A percentile compares a stretch with the other conserved stretches of the same genome.
These are phyloP conservation scores for Fulmarus glacialis DNA, from an alignment of 2,113 vertebrate genomes.

Conservation along the genomic window DNA sequence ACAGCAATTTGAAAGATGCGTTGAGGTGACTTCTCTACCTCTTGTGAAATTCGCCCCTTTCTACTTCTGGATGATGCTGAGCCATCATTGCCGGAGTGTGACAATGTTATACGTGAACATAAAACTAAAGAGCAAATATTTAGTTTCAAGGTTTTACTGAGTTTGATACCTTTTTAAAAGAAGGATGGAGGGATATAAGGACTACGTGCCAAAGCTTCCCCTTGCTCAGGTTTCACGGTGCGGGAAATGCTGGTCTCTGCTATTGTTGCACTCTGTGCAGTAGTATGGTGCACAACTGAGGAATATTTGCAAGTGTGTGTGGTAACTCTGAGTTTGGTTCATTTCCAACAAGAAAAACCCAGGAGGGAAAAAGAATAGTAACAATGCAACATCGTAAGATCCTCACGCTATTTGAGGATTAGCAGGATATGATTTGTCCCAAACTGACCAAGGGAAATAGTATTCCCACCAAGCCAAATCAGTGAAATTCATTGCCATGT, in stretches of 20 bases:
- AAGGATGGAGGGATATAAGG: not conserved
- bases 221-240: not conserved
- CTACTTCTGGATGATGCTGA: not conserved
- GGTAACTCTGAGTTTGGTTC: accelerated
- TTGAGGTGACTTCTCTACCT: not conserved
- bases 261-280: not conserved
- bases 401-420: not conserved
- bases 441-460: not conserved
- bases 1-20: not conserved
- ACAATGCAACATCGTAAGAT: not conserved
- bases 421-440: not conserved
- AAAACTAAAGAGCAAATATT: not conserved
- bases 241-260: not conserved
- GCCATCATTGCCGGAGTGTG: accelerated
- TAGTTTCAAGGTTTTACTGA: not conserved
- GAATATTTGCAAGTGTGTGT: not conserved
- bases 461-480: not conserved
- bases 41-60: not conserved
- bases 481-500: accelerated
- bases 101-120: accelerated
- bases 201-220: not conserved
- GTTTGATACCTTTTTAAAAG: too few relatives aligned
- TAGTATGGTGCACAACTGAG: not conserved
- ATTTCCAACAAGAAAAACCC: not conserved
- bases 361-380: not conserved